A percentile compares a stretch with the other conserved stretches of the same genome.
These are phyloP conservation scores for Nesospiza acunhae DNA, from an alignment of 2,113 vertebrate species.

Conservation along the genomic window DNA sequence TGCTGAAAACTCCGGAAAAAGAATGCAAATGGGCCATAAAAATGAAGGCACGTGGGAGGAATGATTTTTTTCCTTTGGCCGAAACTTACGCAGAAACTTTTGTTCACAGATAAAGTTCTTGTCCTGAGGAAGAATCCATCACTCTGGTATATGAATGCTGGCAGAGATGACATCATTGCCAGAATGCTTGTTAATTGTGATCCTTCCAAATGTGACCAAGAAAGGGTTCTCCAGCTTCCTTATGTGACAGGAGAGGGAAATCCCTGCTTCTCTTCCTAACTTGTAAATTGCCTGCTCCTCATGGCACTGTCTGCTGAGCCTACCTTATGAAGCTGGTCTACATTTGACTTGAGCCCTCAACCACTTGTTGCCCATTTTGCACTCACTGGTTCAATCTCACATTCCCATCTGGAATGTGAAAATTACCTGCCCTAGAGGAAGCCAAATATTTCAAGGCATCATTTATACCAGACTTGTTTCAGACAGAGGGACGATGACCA, in stretches of 20 bases:
- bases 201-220: neutral
- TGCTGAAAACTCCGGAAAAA: constrained; percentile 53
- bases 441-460: neutral
- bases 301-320: neutral
- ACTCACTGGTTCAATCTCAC: neutral
- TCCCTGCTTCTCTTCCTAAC: neutral
- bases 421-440: neutral
- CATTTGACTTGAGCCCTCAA: neutral
- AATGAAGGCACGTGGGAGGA: constrained; percentile 29
- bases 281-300: neutral
- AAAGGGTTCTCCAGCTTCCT: neutral
- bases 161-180: neutral
- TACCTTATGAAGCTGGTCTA: neutral
- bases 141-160: neutral
- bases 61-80: neutral
- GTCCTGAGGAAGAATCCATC: neutral
- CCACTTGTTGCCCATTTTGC: neutral
- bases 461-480: neutral
- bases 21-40: constrained; percentile 49
- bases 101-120: constrained; percentile 12
- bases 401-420: neutral
- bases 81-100: neutral
- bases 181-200: neutral
- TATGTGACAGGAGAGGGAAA: neutral
- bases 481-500: neutral